Evolutionary conservation across 2,797 vertebrate species (phyloP).

Genomic region (Meriones psammophilus): DNA sequence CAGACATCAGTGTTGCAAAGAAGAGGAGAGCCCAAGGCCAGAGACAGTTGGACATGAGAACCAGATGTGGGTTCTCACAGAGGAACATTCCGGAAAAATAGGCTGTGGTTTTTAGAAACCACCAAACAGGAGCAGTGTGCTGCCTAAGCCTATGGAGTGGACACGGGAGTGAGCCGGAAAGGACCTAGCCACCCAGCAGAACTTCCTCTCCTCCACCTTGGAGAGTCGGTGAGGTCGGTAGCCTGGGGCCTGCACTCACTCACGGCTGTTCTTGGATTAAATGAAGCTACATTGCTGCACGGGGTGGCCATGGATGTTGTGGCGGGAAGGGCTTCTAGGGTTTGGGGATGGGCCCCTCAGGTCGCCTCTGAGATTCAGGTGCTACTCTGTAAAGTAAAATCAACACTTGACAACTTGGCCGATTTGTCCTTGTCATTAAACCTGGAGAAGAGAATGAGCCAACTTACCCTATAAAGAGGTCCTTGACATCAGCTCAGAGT

Average conservation of each 20-base stretch:
- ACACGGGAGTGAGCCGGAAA: background rate
- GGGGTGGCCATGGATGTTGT: background rate
- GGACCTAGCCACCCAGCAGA: background rate
- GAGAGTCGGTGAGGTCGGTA: background rate
- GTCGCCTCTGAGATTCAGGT: background rate
- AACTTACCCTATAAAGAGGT: accelerated
- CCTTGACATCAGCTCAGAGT: background rate
- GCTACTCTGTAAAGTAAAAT: background rate
- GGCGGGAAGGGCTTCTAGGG: background rate
- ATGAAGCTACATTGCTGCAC: background rate
- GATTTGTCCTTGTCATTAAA: background rate
- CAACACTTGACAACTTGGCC: too few species aligned
- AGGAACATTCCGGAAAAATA: background rate
- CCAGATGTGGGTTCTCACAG: background rate
- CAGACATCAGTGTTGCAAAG: background rate
- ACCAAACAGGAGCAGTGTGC: background rate
- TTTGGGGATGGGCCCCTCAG: background rate
- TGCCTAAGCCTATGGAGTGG: background rate
- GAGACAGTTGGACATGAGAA: accelerated
- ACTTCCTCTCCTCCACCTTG: background rate
- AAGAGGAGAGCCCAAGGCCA: background rate
- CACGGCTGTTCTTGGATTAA: background rate
- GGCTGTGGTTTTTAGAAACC: background rate
- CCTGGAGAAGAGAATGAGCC: background rate
- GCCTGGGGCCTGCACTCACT: background rate